Evolutionary conservation across 2,113 vertebrate genomes (phyloP), one percentile per base, ranked within the genome.

Genomic region (Mobula birostris): DNA sequence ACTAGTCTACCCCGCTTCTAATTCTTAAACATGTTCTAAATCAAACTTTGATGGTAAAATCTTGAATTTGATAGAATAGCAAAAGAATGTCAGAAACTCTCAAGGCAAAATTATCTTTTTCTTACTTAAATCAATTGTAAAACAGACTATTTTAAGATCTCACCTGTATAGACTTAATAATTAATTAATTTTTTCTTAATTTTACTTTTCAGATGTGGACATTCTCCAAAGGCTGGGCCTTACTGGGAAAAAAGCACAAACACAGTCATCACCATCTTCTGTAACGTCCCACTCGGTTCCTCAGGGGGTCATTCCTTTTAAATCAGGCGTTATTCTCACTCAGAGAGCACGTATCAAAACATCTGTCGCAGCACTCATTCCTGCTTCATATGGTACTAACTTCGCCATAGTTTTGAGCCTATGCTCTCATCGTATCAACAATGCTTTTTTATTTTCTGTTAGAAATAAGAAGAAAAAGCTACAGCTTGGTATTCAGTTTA

Each of bases 401-500:
- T 96, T 99, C 95, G 97, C 98, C 0, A 95, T 99, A 77, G 97
- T 99, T 95, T 95, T 99, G 96, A 98, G 98, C 95, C 95, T 99
- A 24, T 98, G 98, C 87, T 98, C 98, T 40, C 98, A 99, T 94
- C 98, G 98, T 19, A 95, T 99, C 96, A 99, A 98, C 97, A 97
- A 96, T 7, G 99, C 98, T 94, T 99, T 98, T 92, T 97, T 99
- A 94, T 99, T 99, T 90, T 97, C 98, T 0, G 68, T 98, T 94
- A 97, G 97, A 94, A 98, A 97, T n/a, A 97, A 96, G 95, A 97
- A 96, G 95, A 98, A 96, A 87, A 98, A 97, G 96, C 96, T 99
- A 95, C 98, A 99, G 95, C 97, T 99, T 61, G 98, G 98, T 0
- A 94, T 99, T 95, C 98, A 99, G 96, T 98, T 99, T 74, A 95